phyloP scores from a whole-genome alignment of 2,797 vertebrate species.

The Enteromius mattozi region DNA sequence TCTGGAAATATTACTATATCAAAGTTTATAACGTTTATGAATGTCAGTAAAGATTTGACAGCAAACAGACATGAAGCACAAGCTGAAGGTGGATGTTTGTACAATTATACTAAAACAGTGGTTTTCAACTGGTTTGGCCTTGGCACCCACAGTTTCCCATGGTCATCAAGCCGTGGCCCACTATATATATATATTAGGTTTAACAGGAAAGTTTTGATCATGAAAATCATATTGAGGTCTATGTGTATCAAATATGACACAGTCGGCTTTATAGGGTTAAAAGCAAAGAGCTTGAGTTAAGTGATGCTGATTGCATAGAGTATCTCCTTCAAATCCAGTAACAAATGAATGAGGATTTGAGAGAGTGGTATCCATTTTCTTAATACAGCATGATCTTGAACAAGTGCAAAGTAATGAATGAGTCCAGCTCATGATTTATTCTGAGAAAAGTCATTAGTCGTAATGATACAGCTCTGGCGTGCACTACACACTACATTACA shows the following conservation, averaged over 20 bases:
- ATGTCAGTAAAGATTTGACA: too few species aligned
- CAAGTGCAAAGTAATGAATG: slow-evolving; percentile 38
- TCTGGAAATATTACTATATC: too few species aligned
- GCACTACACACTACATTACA: slow-evolving; percentile 31
- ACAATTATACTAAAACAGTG: background rate
- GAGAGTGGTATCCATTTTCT: background rate
- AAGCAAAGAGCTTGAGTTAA: background rate
- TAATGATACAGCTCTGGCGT: slow-evolving; percentile 18
- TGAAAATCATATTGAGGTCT: background rate
- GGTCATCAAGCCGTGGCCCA: too few species aligned
- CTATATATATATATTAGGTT: too few species aligned
- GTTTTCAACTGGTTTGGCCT: too few species aligned
- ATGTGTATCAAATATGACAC: background rate
- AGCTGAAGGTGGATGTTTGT: background rate
- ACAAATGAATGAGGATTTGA: background rate
- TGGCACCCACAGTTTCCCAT: too few species aligned
- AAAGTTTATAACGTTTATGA: too few species aligned
- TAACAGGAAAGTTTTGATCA: background rate
- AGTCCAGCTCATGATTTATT: slow-evolving; percentile 38
- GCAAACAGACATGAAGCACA: too few species aligned
- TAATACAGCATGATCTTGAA: slow-evolving; percentile 30
- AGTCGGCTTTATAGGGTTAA: background rate
- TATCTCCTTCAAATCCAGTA: background rate
- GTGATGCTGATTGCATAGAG: background rate
- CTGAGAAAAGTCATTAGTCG: slow-evolving; percentile 41